Base-by-base conservation (phyloP, 2,797 vertebrate species). In the Acanthopagrus latus region DNA sequence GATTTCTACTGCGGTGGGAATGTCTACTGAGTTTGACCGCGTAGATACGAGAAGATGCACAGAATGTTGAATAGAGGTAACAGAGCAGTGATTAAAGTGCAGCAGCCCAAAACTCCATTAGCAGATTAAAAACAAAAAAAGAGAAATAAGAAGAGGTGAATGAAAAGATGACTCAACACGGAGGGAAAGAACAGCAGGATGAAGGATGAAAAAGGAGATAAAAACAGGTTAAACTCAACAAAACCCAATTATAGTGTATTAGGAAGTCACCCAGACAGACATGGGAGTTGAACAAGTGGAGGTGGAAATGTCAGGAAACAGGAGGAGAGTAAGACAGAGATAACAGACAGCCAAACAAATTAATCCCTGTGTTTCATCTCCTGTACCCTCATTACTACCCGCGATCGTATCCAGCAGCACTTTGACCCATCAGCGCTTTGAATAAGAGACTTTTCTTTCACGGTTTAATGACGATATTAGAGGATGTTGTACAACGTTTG, bases 311-410 rank as follows among this genome's bases (percentile, higher is more conserved):
- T 63, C 21, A 73, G 10, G n/a, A 56, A 50, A 47, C 25, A 29
- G 46, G 2, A 43, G 50, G 41, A 54, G 20, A n/a, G 23, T 21
- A 46, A 14, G 51, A 16, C 8, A 52, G 27, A 54, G 10, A 68
- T 55, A 50, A 74, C 46, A 33, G 65, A 25, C 41, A 14, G 55
- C 50, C 29, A 25, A 81, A 76, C 63, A 81, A 62, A 55, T 78
- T 2, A 51, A 59, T 70, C 41, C 59, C 46, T n/a, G 1, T 21
- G 41, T 75, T 75, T 78, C 27, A 66, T 81, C 67, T 66, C 13
- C 41, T 52, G 47, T n/a, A 2, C 29, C 14, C 67, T 76, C 76
- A 54, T 79, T 83, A 71, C 33, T 1, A 18, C 8, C 46, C 48
- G 5, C 10, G 52, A 29, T 47, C 29, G n/a, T 5, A 41, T 44